Conservation (phyloP, 2,797 vertebrate species). For the Cynodonichthys magdalenae region DNA sequence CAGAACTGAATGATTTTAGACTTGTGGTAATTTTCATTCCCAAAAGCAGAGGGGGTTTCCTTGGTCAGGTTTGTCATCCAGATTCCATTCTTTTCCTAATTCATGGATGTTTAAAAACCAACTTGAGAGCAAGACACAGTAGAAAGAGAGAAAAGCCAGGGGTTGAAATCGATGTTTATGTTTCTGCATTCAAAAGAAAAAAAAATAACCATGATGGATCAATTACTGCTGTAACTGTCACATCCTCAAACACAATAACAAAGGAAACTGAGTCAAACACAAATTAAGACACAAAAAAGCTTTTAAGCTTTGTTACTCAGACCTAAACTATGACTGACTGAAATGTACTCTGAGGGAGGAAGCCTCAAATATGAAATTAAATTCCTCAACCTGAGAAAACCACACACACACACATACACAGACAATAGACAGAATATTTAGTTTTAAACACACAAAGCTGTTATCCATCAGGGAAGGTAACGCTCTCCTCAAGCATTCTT, state of each 20-base stretch:
- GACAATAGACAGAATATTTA: conserved; percentile 10
- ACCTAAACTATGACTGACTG: conserved; percentile 42
- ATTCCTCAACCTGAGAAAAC: conserved; percentile 52
- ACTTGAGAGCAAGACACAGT: conserved; percentile 1
- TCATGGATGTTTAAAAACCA: conserved; percentile 56
- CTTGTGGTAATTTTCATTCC: conserved; percentile 58
- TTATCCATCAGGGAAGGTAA: conserved; percentile 38
- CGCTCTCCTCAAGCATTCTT: conserved; percentile 53
- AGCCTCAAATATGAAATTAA: conserved; percentile 50
- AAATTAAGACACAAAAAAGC: conserved; percentile 28
- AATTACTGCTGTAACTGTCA: conserved; percentile 63
- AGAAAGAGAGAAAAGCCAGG: conserved; percentile 23
- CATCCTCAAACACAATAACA: conserved; percentile 62
- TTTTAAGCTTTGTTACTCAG: conserved; percentile 61
- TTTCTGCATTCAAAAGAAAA: conserved; percentile 34
- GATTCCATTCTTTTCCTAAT: conserved; percentile 66
- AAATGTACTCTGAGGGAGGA: conserved; percentile 42
- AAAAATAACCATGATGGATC: conserved; percentile 64
- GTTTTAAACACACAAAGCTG: conserved; percentile 26
- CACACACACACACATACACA: conserved; percentile 42
- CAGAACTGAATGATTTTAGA: conserved; percentile 56
- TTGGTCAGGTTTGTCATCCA: conserved; percentile 60
- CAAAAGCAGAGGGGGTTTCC: conserved; percentile 70
- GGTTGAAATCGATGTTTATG: conserved; percentile 51
- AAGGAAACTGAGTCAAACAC: conserved; percentile 65